Evolutionary conservation across 2,888 invertebrate genomes (phyloP).

Genomic region (Thera britannica): DNA sequence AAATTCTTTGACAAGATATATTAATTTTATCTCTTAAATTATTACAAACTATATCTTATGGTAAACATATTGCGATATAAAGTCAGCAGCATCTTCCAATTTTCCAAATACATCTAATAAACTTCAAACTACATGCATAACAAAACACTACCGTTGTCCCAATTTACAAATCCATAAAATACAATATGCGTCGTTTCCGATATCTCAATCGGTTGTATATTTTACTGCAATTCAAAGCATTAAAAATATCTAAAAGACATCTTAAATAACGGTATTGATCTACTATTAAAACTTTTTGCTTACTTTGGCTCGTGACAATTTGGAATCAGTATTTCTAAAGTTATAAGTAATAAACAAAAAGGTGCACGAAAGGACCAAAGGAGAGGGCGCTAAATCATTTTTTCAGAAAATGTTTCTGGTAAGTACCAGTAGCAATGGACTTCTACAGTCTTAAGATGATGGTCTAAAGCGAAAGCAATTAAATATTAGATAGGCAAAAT

Average conservation of each 20-base stretch:
- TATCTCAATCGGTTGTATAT: constrained; percentile 46
- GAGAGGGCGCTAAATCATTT: too few relatives aligned
- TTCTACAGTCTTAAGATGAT: too few relatives aligned
- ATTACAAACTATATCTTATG: neutral
- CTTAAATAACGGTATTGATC: neutral
- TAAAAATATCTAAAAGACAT: too few relatives aligned
- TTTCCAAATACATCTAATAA: constrained; percentile 16
- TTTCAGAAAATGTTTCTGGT: too few relatives aligned
- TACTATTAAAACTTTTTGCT: neutral
- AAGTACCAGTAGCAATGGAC: too few relatives aligned
- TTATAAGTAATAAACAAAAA: too few relatives aligned
- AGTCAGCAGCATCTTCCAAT: neutral
- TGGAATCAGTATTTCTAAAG: neutral
- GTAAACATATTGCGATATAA: neutral
- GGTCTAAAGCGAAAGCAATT: too few relatives aligned
- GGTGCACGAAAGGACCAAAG: too few relatives aligned
- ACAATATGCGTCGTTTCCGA: constrained; percentile 39
- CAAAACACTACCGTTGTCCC: constrained; percentile 27
- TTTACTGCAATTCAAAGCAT: constrained; percentile 54
- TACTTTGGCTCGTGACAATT: neutral
- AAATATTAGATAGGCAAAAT: too few relatives aligned
- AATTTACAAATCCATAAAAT: constrained; percentile 42
- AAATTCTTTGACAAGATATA: neutral
- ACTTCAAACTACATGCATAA: constrained; percentile 24
- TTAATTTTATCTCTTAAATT: neutral